Base-by-base conservation (phyloP, 1,140 invertebrate species). In the Ostrea denselamellosa region DNA sequence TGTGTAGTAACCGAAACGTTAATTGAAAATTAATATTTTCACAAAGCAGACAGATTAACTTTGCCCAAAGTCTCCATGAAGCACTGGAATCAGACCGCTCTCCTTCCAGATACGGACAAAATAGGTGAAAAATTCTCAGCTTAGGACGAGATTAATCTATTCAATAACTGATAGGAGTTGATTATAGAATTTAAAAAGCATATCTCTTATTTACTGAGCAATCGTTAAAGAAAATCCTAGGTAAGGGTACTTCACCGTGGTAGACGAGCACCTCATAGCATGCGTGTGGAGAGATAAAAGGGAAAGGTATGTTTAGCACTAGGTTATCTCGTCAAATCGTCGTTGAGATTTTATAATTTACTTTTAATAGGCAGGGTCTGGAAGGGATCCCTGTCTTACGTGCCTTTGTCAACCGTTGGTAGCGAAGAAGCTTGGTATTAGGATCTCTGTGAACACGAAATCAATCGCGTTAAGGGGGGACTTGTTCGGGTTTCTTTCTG, bases 361-460 rank as follows among this genome's bases (percentile, higher is more conserved):
- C 86, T 89, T 89, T 89, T 89, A 89, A 89, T 89, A 89, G 88
- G 88, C 88, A 85, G 83, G 88, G 86, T 85, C 83, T 65, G 77
- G 68, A 85, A 65, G 77, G 88, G 52, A 52, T 68, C 71, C 83
- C 58, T 87, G 58, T 34, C 62, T 54, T 51, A 87, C 86, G 87
- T 89, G 81, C 86, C 88, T 28, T 2, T 54, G 62, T 85, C 56
- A 51, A 19, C 19, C 77, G 68, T 28, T 65, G 71, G 88, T 89
- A 54, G 82, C 86, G 85, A 83, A 62, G 83, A n/a, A 89, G 83
- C 8, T 34, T 34, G 88, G 86, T 53, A 89, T 89, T 86, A 54
- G 56, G n/a, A 52, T 65, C 54, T 77, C 86, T 62, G 53, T 51
- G 53, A 51, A 85, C 52, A 84, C 83, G 22, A 52, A 85, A 82